These are phyloP conservation scores for Diplogasteroides magnus DNA, from an alignment of 1,140 invertebrate genomes.

Conservation along the genomic window DNA sequence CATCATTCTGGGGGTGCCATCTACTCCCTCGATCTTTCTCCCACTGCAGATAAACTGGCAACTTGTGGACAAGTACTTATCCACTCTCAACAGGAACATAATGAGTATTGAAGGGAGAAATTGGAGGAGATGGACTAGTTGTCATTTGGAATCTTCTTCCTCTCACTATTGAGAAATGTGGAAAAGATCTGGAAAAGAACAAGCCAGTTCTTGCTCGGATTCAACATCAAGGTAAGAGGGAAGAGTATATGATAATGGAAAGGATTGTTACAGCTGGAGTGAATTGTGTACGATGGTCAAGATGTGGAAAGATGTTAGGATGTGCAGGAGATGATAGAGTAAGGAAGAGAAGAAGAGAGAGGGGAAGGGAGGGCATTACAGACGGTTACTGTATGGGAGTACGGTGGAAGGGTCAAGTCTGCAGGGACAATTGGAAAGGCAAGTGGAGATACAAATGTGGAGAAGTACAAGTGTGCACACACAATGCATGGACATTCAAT, in stretches of 20 bases:
- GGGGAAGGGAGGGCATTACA: neutral
- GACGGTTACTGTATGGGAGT: slow-evolving; percentile 27
- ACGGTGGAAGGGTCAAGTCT: slow-evolving; percentile 21
- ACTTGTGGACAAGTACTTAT: slow-evolving; percentile 26
- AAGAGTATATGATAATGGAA: neutral
- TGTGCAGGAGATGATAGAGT: slow-evolving; percentile 16
- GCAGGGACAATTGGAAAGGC: slow-evolving; percentile 14
- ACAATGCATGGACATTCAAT: slow-evolving; percentile 13
- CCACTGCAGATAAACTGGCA: slow-evolving; percentile 19
- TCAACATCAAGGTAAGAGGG: neutral
- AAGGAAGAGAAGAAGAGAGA: neutral
- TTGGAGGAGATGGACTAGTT: slow-evolving; percentile 13
- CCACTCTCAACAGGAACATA: neutral
- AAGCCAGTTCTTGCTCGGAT: slow-evolving; percentile 14
- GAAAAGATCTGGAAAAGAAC: neutral
- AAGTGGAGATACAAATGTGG: slow-evolving; percentile 7
- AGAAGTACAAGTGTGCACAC: slow-evolving; percentile 20
- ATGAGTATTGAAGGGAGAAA: slow-evolving; percentile 1
- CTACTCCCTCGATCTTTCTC: slow-evolving; percentile 28
- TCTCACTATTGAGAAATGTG: neutral
- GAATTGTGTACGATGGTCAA: slow-evolving; percentile 32
- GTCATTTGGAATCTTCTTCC: slow-evolving; percentile 26
- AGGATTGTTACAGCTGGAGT: slow-evolving; percentile 18
- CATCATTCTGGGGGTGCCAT: slow-evolving; percentile 18
- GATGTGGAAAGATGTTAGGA: slow-evolving; percentile 17